A percentile compares a stretch with the other conserved stretches of the same genome.
phyloP scores from a whole-genome alignment of 2,888 invertebrate genomes.

The Drosophila siamana region DNA sequence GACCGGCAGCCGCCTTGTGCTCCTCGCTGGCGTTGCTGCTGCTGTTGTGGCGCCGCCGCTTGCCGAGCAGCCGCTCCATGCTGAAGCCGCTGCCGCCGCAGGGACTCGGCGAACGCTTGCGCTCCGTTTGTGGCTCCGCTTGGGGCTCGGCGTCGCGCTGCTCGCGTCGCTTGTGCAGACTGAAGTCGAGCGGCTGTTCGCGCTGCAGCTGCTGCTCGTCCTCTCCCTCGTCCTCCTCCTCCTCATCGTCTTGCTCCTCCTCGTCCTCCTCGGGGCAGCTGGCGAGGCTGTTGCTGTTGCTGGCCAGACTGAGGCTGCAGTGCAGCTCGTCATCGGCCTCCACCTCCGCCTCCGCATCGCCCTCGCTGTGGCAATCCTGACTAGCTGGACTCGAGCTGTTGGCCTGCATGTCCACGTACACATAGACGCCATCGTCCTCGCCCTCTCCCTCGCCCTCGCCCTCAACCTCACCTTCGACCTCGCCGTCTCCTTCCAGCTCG shows the following conservation, averaged over 20 bases:
- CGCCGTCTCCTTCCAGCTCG: conserved; percentile 56
- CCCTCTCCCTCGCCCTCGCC: conserved; percentile 55
- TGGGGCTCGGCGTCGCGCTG: conserved; percentile 13
- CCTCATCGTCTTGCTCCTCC: conserved; percentile 24
- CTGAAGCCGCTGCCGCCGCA: conserved; percentile 81
- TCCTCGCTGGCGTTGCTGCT: background rate
- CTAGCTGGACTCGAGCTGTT: conserved; percentile 79
- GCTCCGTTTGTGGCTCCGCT: conserved; percentile 7
- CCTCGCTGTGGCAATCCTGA: conserved; percentile 80
- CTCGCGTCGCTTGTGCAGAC: conserved; percentile 78
- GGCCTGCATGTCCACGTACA: conserved; percentile 73
- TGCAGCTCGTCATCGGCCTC: conserved; percentile 52
- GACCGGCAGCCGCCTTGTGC: background rate
- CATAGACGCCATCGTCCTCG: conserved; percentile 76
- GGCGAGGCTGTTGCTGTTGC: conserved; percentile 45
- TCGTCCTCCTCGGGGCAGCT: conserved; percentile 39
- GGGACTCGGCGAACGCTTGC: conserved; percentile 59
- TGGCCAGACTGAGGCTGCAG: conserved; percentile 61
- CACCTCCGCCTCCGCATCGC: conserved; percentile 51
- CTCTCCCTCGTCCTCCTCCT: conserved; percentile 55
- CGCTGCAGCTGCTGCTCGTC: conserved; percentile 19
- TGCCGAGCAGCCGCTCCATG: conserved; percentile 81
- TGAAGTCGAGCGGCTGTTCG: conserved; percentile 84
- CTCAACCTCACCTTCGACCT: conserved; percentile 66
- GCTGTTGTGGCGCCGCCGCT: conserved; percentile 67